Base-by-base conservation (phyloP, 2,888 invertebrate genomes). In the Zaprionus obscuricornis region DNA sequence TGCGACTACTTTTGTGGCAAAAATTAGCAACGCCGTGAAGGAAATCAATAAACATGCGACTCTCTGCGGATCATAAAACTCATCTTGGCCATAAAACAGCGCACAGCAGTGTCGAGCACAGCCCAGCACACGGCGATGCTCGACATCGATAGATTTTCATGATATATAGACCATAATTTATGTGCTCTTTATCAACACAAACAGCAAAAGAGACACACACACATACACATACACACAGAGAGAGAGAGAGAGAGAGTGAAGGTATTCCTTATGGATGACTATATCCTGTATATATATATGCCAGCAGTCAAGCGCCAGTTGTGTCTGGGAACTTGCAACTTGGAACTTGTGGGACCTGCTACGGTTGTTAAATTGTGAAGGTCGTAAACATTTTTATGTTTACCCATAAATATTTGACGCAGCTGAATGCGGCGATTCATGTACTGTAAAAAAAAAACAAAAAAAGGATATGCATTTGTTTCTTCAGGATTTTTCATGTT, bases 311-410 rank as follows among this genome's bases (percentile, higher is more conserved):
- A 83, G 81, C 84, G 72, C 70, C 78, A 57, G 33, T 43, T 45
- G 26, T 7, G 18, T 17, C 8, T n/a, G 24, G 24, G 8, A 33
- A 5, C n/a, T 14, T 7, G 33, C 16, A n/a, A n/a, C 16, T 37
- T 39, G 22, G 16, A 27, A 11, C 29, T 34, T 10, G 31, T 17
- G 26, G 57, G 33, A 49, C 34, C 40, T 66, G 83, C 46, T 36
- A 33, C 22, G 56, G 47, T 62, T 78, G 74, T 82, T 78, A 78
- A 79, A 85, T 82, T 66, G 79, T 50, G 78, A 78, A 85, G 72
- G 79, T 85, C 83, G 73, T 85, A 82, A 85, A 79, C 62, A 75
- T 85, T 78, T 84, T 82, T 82, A 79, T 79, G 79, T 56, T 56
- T 42, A 63, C 46, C 57, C 85, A 78, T 79, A 85, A 79, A 79